Percentiles rank a stretch among this genome's conserved stretches.
Conservation (phyloP, 2,797 vertebrate genomes). For the Spinibarbus caldwelli region DNA sequence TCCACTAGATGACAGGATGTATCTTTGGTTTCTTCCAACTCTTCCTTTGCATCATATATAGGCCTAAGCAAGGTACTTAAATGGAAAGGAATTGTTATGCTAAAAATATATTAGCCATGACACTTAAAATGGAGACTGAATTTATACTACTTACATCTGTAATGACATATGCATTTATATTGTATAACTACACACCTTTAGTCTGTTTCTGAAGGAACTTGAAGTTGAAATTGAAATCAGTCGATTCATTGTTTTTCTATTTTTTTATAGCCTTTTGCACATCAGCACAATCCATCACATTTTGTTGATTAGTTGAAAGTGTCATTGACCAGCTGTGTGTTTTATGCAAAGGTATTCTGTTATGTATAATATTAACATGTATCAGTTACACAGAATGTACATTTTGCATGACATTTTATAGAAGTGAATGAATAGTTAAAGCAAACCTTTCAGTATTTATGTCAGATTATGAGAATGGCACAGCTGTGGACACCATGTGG, state of each 20-base stretch:
- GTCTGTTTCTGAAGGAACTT: neutral
- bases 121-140: neutral
- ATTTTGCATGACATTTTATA: constrained; percentile 36
- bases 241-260: neutral
- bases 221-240: neutral
- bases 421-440: constrained; percentile 34
- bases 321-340: neutral
- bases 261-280: neutral
- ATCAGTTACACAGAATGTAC: neutral
- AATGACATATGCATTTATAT: neutral
- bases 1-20: constrained; percentile 53
- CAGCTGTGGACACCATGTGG: constrained; percentile 25
- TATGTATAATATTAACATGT: neutral
- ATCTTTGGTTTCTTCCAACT: constrained; percentile 25
- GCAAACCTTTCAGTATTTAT: constrained; percentile 36
- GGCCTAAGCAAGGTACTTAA: neutral
- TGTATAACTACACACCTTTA: neutral
- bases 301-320: neutral
- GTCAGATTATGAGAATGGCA: constrained; percentile 21
- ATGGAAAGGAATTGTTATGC: neutral
- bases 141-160: neutral
- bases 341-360: neutral
- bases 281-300: constrained; percentile 6
- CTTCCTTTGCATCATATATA: neutral
- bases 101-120: neutral